Evolutionary conservation across 2,888 invertebrate genomes (phyloP), one percentile per base, ranked within the genome.

Genomic region (Morpho helenor): DNA sequence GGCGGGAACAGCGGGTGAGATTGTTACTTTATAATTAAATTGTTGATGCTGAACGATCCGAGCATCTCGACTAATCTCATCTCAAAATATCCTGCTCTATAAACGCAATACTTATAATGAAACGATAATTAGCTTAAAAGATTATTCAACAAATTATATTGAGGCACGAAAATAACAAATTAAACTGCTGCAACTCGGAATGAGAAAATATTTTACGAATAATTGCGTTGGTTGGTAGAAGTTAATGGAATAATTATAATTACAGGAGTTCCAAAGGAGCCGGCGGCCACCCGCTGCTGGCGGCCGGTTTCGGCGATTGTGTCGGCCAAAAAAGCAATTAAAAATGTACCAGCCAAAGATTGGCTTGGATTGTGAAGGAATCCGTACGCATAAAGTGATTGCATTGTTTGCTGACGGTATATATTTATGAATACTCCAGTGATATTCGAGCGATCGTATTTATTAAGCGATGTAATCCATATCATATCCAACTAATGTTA

Each of bases 241-340:
- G 84, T 82, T 88, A 88, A 88, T 87, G 86, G 82, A 87, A 87
- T 87, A 86, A 88, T 88, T 88, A 87, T 87, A 88, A 88, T 87
- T 84, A 87, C 82, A 79, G 76, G 76, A 74, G 76, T 72, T 61
- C 66, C 75, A 86, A 87, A 84, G 82, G 76, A 75, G 80, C 84
- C 87, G 80, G 79, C 76, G 84, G 76, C 88, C 88, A 82, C 88
- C 89, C 88, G 88, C 88, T 83, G 88, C 66, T 76, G 62, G 71
- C 72, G 67, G 55, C 63, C 76, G 69, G 75, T 77, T 77, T 68
- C 76, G 77, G 76, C 79, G 82, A 87, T 87, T 89, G 88, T 88
- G 77, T 71, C 54, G 77, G 79, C 81, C 79, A 82, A 86, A 87
- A 85, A 88, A 87, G 81, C 82, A 87, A 87, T 87, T 87, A 87